These are phyloP conservation scores for Numenius arquata DNA, from an alignment of 2,113 vertebrate genomes.

Conservation along the genomic window DNA sequence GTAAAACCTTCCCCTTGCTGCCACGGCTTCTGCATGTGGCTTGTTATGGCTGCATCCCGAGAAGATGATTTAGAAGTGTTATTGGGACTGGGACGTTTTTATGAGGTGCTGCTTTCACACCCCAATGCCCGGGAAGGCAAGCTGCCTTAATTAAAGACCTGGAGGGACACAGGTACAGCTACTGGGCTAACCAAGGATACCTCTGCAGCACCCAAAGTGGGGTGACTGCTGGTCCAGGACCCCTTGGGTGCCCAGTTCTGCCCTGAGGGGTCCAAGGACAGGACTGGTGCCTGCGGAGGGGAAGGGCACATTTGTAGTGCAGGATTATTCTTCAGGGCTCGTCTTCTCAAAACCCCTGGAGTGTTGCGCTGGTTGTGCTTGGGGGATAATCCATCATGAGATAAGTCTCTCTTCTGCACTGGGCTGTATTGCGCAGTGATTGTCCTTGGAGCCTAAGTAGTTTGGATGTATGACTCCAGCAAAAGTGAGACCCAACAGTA, in stretches of 20 bases:
- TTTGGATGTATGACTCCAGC: background rate
- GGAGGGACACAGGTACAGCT: background rate
- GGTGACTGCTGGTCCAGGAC: background rate
- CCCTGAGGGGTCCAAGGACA: background rate
- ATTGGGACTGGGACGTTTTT: background rate
- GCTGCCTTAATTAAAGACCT: background rate
- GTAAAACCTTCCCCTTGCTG: background rate
- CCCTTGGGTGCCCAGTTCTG: background rate
- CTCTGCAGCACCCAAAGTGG: background rate
- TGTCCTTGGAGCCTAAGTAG: background rate
- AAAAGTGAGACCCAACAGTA: background rate
- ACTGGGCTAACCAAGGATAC: background rate
- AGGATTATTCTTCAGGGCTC: background rate
- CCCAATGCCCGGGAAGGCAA: background rate
- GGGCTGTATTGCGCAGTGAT: background rate
- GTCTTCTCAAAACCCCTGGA: background rate
- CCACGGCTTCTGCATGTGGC: background rate
- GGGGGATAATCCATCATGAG: background rate
- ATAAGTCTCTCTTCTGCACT: background rate
- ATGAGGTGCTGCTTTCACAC: background rate
- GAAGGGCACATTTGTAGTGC: background rate
- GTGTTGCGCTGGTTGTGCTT: fast-evolving
- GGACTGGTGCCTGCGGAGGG: background rate
- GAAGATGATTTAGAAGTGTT: conserved; percentile 19
- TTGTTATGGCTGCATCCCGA: background rate